phyloP scores from a whole-genome alignment of 2,888 invertebrate species.

The Agrotis segetum region DNA sequence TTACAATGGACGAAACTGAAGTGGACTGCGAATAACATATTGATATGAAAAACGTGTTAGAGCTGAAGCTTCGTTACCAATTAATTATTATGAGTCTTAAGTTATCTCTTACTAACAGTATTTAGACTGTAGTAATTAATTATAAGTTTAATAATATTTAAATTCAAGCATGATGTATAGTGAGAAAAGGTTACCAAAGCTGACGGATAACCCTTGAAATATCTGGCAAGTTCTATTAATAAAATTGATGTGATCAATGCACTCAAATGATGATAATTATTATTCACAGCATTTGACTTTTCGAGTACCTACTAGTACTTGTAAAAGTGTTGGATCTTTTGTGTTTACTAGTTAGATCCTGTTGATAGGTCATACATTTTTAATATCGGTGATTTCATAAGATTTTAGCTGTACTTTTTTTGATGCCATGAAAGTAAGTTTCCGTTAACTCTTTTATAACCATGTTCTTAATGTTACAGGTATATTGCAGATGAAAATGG shows the following conservation, averaged over 20 bases:
- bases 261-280: neutral
- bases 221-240: neutral
- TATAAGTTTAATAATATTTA: neutral
- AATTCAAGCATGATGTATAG: conserved; percentile 33
- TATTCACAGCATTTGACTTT: neutral
- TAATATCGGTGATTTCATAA: neutral
- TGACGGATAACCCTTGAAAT: conserved; percentile 13
- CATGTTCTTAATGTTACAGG: conserved; percentile 71
- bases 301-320: neutral
- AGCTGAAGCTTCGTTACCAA: too few relatives aligned
- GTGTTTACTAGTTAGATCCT: neutral
- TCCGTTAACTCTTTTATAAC: neutral
- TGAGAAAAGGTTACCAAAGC: conserved; percentile 8
- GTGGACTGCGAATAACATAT: neutral
- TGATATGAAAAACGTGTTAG: neutral
- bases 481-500: conserved; percentile 94
- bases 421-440: too few relatives aligned
- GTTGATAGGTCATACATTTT: neutral
- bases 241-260: neutral
- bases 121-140: too few relatives aligned
- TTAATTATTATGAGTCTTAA: too few relatives aligned
- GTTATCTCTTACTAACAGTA: too few relatives aligned
- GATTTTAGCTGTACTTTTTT: too few relatives aligned
- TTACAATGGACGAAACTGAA: neutral
- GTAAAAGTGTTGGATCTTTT: neutral